Base-by-base conservation (phyloP, 2,888 invertebrate genomes). In the Campopleginae sp. region DNA sequence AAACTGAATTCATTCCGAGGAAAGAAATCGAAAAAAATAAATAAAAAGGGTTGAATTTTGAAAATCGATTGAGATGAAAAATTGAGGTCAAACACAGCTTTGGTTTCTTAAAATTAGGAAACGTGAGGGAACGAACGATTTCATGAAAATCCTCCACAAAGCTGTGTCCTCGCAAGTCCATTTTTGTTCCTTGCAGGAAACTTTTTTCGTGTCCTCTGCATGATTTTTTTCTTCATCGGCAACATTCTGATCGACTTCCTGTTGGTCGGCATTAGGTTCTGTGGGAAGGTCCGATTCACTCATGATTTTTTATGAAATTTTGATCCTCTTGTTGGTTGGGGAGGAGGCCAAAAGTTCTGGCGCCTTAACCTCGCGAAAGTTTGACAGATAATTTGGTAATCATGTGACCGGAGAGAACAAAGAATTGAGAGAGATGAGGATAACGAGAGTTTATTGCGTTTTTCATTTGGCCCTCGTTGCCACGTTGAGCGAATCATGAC, bases 131-230 rank as follows among this genome's bases (percentile, higher is more conserved):
- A 84, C 87, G 89, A 86, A 92, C 92, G 87, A 79, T 44, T 90
- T 89, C 88, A 89, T 86, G 58, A 89, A 91, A 63, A 86, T 68
- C 10, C 87, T 86, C 91, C 91, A 91, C 23, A 88, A 76, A 0
- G 91, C 85, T n/a, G 84, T 72, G 0, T 87, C 87, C 8, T 88
- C 89, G 79, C 63, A 88, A 48, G 2, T 87, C 77, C 86, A 86
- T 75, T 80, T 85, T 51, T 86, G 75, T 27, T 81, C 78, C 54
- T 63, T 80, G 17, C 70, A 74, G 0, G 76, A 75, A 38, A 79
- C 19, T 61, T 78, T 72, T 63, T 82, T 84, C 42, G 65, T 80
- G 6, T 33, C 61, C 6, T 78, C 38, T 5, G 14, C 10, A 14
- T 44, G 44, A 23, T 44, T 76, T 66, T 68, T 54, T 23, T 48